phyloP scores from a whole-genome alignment of 1,140 invertebrate species.

The Calephelis nemesis region DNA sequence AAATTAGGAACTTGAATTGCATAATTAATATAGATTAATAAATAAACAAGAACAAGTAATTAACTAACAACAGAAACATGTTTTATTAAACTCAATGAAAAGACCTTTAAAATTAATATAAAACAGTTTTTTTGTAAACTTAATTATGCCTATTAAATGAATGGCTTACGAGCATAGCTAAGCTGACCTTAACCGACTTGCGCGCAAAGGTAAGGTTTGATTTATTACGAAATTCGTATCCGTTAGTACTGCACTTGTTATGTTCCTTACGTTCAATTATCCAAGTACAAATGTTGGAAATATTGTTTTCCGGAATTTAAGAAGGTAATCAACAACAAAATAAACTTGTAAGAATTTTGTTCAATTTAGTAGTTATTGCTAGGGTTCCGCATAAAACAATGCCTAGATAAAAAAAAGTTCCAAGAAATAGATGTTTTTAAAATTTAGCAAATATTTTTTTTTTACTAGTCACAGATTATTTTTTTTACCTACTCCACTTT shows the following conservation, averaged over 20 bases:
- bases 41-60: too few relatives aligned
- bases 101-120: constrained; percentile 7
- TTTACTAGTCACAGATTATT: too few relatives aligned
- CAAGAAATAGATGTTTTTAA: too few relatives aligned
- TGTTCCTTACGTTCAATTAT: not conserved
- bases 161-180: not conserved
- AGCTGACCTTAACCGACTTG: constrained; percentile 38
- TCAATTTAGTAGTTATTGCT: not conserved
- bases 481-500: too few relatives aligned
- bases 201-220: constrained; percentile 30
- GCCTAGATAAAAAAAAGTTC: too few relatives aligned
- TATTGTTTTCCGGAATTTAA: constrained; percentile 3
- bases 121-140: constrained; percentile 2
- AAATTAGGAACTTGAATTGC: too few relatives aligned
- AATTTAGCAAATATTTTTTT: too few relatives aligned
- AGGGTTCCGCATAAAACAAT: too few relatives aligned
- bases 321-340: not conserved
- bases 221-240: constrained; percentile 31
- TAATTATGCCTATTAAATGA: constrained; percentile 1
- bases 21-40: too few relatives aligned
- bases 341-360: not conserved
- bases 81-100: not conserved
- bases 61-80: too few relatives aligned
- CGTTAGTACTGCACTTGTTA: not conserved
- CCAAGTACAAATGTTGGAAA: not conserved